Evolutionary conservation across 2,888 invertebrate genomes (phyloP).

Genomic region (Oconnorella tubifera): DNA sequence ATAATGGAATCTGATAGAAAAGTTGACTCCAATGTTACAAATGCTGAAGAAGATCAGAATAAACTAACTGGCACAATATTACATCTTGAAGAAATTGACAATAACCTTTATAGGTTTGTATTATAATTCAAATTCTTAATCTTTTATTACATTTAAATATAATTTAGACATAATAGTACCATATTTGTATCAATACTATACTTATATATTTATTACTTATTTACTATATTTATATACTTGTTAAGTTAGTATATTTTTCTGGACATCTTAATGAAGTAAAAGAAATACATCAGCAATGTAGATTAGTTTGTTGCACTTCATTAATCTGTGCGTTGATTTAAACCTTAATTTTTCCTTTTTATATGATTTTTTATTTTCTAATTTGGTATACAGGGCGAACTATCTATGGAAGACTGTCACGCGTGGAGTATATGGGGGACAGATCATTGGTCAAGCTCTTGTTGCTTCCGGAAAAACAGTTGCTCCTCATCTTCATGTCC

Average conservation of each 20-base stretch:
- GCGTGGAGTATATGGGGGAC: slow-evolving; percentile 55
- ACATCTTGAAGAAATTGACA: slow-evolving; percentile 38
- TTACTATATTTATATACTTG: background rate
- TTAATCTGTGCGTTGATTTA: too few relatives aligned
- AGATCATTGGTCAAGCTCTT: slow-evolving; percentile 56
- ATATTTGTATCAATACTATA: too few relatives aligned
- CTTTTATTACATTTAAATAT: too few relatives aligned
- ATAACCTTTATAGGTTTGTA: slow-evolving; percentile 37
- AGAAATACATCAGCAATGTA: too few relatives aligned
- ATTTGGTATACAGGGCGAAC: too few relatives aligned
- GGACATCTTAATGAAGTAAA: too few relatives aligned
- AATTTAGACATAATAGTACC: too few relatives aligned
- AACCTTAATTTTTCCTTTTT: too few relatives aligned
- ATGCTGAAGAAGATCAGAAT: slow-evolving; percentile 12
- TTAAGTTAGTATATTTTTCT: background rate
- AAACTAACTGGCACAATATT: slow-evolving; percentile 32
- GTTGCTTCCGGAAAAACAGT: slow-evolving; percentile 55
- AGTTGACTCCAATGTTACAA: too few relatives aligned
- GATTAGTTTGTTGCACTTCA: too few relatives aligned
- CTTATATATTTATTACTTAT: background rate
- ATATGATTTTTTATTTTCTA: too few relatives aligned
- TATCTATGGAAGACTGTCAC: slow-evolving; percentile 44
- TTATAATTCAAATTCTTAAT: too few relatives aligned
- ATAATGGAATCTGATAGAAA: background rate
- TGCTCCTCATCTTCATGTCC: slow-evolving; percentile 47